Evolutionary conservation across 2,888 invertebrate species (phyloP).

Genomic region (Melitaea athalia): DNA sequence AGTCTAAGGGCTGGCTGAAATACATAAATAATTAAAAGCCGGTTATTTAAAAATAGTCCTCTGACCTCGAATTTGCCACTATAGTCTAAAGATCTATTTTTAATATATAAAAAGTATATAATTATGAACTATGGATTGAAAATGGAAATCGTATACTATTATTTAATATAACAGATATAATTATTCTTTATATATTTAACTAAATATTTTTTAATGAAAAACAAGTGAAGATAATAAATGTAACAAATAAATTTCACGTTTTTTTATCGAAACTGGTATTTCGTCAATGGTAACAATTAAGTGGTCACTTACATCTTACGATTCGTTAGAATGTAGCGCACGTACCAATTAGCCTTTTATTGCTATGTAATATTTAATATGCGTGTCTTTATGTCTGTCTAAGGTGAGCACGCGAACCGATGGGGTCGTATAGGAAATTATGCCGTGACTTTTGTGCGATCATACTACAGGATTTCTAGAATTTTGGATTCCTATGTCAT

Average conservation of each 20-base stretch:
- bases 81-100: too few species aligned
- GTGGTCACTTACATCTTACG: constrained; percentile 54
- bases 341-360: constrained; percentile 75
- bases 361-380: constrained; percentile 68
- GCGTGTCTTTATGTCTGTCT: constrained; percentile 70
- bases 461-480: constrained; percentile 48
- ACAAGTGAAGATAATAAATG: constrained; percentile 18
- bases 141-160: too few species aligned
- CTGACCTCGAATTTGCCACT: too few species aligned
- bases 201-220: background rate
- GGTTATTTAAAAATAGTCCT: too few species aligned
- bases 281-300: constrained; percentile 50
- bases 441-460: constrained; percentile 54
- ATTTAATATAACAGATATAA: too few species aligned
- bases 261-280: constrained; percentile 20
- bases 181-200: too few species aligned
- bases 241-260: constrained; percentile 29
- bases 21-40: too few species aligned
- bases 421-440: constrained; percentile 58
- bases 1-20: too few species aligned
- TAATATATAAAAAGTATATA: too few species aligned
- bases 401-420: constrained; percentile 69
- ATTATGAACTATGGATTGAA: too few species aligned
- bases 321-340: constrained; percentile 56
- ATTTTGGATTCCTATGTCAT: background rate